phyloP scores from a whole-genome alignment of 2,113 vertebrate species.

The Nesogale talazaci region DNA sequence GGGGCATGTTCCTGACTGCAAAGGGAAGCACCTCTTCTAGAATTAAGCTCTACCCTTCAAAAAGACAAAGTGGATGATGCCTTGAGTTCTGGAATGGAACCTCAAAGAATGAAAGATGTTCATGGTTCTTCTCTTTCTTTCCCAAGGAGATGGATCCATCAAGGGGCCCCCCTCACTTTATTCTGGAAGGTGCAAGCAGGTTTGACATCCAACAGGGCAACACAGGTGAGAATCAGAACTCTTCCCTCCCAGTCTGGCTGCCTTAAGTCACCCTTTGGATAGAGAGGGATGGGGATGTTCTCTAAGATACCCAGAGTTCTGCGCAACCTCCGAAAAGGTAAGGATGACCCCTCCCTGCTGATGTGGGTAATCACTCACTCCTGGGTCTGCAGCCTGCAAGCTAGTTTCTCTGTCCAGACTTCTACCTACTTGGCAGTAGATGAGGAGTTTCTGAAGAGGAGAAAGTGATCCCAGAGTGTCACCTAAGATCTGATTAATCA shows the following conservation, averaged over 20 bases:
- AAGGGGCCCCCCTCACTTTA: constrained; percentile 79
- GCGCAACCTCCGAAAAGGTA: not conserved
- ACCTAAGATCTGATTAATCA: not conserved
- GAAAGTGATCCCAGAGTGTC: not conserved
- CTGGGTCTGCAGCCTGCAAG: not conserved
- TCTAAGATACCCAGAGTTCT: not conserved
- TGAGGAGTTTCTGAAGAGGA: not conserved
- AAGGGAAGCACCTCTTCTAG: constrained; percentile 46
- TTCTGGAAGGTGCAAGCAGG: constrained; percentile 84
- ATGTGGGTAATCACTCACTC: not conserved
- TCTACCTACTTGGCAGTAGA: not conserved
- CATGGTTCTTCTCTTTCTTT: constrained; percentile 59
- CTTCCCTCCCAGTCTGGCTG: not conserved
- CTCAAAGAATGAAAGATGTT: not conserved
- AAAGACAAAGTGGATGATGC: constrained; percentile 39
- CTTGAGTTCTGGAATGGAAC: not conserved
- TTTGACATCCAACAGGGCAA: constrained; percentile 88
- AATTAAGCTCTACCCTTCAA: constrained; percentile 50
- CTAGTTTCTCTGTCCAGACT: not conserved
- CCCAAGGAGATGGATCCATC: constrained; percentile 85
- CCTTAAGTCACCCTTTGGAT: not conserved
- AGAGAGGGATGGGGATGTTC: not conserved
- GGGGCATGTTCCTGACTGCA: not conserved
- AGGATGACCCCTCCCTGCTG: not conserved
- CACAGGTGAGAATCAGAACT: constrained; percentile 80